Evolutionary conservation across 2,113 vertebrate genomes (phyloP).

Genomic region (Glaucidium brasilianum): DNA sequence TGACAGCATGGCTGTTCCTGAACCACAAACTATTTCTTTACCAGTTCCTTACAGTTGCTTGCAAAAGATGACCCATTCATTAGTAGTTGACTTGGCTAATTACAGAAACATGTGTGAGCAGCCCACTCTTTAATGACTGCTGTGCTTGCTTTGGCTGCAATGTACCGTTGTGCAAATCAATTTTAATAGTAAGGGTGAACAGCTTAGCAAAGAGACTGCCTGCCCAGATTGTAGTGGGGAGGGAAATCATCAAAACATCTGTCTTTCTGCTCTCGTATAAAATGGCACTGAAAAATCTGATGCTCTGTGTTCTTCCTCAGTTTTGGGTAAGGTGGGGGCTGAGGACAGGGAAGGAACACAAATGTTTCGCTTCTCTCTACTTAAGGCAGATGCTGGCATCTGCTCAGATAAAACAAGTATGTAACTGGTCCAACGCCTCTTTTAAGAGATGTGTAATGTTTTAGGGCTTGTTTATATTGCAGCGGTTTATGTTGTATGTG

Average conservation of each 20-base stretch:
- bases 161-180: conserved; percentile 38
- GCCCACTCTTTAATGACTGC: background rate
- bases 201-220: conserved; percentile 18
- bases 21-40: background rate
- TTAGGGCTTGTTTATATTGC: conserved; percentile 53
- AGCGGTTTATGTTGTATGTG: conserved; percentile 4
- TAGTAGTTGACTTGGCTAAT: conserved; percentile 18
- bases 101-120: conserved; percentile 39
- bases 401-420: conserved; percentile 55
- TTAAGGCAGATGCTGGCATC: conserved; percentile 65
- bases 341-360: background rate
- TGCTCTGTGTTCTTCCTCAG: background rate
- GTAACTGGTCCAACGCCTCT: conserved; percentile 36
- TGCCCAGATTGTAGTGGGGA: background rate
- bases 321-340: background rate
- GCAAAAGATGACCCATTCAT: conserved; percentile 38
- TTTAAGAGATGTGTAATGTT: conserved; percentile 43
- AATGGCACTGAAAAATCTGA: conserved; percentile 58
- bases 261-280: conserved; percentile 29
- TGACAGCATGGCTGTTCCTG: conserved; percentile 14
- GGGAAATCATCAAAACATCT: conserved; percentile 28
- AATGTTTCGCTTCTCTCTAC: conserved; percentile 24
- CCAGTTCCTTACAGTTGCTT: conserved; percentile 1
- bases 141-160: conserved; percentile 36
- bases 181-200: conserved; percentile 43